Percentiles rank a stretch among this genome's conserved stretches.
Evolutionary conservation across 2,797 vertebrate species (phyloP).

Genomic region (Melanotaenia nigrans): DNA sequence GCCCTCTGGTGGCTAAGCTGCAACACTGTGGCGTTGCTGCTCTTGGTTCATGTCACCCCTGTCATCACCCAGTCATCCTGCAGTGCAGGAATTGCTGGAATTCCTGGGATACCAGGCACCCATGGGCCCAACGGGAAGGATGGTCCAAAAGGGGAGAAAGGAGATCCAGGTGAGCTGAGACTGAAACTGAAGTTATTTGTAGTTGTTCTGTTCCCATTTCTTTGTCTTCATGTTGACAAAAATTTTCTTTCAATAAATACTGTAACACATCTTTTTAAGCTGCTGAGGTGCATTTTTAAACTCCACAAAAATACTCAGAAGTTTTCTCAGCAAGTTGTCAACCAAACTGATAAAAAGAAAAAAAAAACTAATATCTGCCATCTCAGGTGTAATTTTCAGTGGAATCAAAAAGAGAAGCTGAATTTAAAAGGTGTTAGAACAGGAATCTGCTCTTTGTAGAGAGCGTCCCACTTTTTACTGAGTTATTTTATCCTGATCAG

Average conservation of each 20-base stretch:
- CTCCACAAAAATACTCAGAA: neutral
- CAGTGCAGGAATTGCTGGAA: constrained; percentile 30
- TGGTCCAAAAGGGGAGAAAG: constrained; percentile 58
- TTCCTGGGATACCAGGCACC: constrained; percentile 67
- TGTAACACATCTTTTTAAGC: neutral
- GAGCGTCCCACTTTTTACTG: no score
- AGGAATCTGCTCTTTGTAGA: neutral
- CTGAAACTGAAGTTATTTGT: neutral
- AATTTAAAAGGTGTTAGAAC: neutral
- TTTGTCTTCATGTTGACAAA: neutral
- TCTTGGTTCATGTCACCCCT: constrained; percentile 11
- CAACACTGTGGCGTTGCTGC: constrained; percentile 50
- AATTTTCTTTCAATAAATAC: neutral
- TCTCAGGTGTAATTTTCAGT: no score
- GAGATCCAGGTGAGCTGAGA: constrained; percentile 64
- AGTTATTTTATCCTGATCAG: no score
- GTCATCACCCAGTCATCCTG: constrained; percentile 42
- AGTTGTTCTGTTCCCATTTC: neutral
- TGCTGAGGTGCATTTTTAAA: neutral
- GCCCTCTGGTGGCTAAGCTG: constrained; percentile 58
- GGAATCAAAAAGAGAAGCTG: neutral
- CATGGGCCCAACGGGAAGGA: constrained; percentile 59
- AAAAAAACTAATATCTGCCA: no score
- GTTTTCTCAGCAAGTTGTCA: no score
- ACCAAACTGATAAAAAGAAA: no score